Base-by-base conservation (phyloP, 2,797 vertebrate genomes). In the Microctenopoma stevenorrisi region DNA sequence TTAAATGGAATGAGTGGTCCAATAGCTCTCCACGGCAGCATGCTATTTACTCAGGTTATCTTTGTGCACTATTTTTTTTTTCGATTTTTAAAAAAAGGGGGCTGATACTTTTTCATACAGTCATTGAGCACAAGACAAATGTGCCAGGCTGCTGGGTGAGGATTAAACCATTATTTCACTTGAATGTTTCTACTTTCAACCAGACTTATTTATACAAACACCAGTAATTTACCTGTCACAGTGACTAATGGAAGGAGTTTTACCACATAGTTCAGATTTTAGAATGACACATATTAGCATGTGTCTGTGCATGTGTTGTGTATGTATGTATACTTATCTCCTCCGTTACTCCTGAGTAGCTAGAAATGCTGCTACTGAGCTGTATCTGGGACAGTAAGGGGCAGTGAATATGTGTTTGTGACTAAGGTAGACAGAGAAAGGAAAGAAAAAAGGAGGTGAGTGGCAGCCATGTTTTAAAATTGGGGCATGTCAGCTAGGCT, bases 391-490 rank as follows among this genome's bases (percentile, higher is more conserved):
- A 70, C 44, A 66, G 38, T 42, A 61, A 58, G 26, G 52, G 47
- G 47, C 49, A 22, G n/a, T 51, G 46, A 42, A 42, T 18, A 51
- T 66, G 63, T 46, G 52, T 68, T 42, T 78, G 54, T 59, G 35
- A 53, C 70, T 48, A 64, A 76, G 71, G 62, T 56, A 74, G 73
- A 82, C 53, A 57, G 38, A 68, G 50, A 54, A 44, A 55, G 38
- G 42, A 54, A 50, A 48, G 46, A 22, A 57, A 50, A 70, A 63
- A 64, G 40, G 42, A 78, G 72, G 48, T 74, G 79, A 88, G 49
- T 87, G 87, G 84, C 83, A 84, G 80, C 79, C 56, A 88, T 82
- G 81, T 86, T 90, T 86, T 79, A 71, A 77, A 91, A 87, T 74
- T 88, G 80, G 86, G 77, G 71, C 86, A 85, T 80, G 82, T 81